phyloP scores from a whole-genome alignment of 2,888 invertebrate species.

The Dryomyza anilis region DNA sequence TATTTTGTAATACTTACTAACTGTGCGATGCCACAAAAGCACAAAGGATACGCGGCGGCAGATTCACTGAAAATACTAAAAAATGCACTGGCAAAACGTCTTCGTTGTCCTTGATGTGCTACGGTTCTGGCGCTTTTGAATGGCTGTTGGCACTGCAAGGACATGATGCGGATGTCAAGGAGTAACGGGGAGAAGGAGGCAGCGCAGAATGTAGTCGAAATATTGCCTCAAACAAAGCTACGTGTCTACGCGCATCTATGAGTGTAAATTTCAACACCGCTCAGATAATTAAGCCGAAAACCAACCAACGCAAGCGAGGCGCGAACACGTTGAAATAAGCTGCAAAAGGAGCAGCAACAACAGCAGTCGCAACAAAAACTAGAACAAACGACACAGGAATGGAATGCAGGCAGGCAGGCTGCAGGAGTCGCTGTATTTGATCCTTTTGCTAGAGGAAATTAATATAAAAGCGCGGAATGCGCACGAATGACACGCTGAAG shows the following conservation, averaged over 20 bases:
- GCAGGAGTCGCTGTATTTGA: not conserved
- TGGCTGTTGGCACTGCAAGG: too few relatives aligned
- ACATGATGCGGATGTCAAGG: too few relatives aligned
- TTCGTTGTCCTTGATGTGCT: slow-evolving; percentile 16
- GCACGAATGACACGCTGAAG: not conserved
- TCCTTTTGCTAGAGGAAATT: slow-evolving; percentile 15
- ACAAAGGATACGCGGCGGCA: not conserved
- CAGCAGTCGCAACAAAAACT: not conserved
- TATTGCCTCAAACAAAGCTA: not conserved
- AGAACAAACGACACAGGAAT: too few relatives aligned
- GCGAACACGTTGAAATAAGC: not conserved
- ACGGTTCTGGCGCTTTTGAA: not conserved
- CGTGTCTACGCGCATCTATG: not conserved
- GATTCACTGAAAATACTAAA: not conserved
- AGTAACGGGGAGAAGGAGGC: not conserved
- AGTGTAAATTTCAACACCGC: slow-evolving; percentile 24
- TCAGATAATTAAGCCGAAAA: slow-evolving; percentile 23
- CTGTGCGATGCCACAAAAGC: slow-evolving; percentile 5
- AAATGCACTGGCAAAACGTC: slow-evolving; percentile 2
- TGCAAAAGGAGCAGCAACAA: not conserved
- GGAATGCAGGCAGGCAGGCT: too few relatives aligned
- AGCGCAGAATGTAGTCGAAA: not conserved
- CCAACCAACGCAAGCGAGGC: not conserved
- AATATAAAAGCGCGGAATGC: slow-evolving; percentile 24
- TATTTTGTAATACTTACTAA: slow-evolving; percentile 5